Evolutionary conservation across 2,797 vertebrate species (phyloP), one percentile per base, ranked within the genome.

Genomic region (Peromyscus attwateri): DNA sequence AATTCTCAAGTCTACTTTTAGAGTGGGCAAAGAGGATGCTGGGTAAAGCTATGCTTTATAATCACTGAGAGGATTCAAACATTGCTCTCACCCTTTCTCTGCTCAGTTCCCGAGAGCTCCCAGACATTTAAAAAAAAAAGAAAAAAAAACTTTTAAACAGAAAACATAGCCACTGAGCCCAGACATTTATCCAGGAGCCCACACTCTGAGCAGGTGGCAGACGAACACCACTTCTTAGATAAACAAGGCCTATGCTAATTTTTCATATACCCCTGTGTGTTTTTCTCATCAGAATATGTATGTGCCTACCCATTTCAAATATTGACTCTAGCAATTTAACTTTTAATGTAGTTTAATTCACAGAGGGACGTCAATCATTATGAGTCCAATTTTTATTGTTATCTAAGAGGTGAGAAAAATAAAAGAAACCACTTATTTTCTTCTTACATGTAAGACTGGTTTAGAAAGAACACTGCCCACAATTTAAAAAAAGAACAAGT

Each of bases 291-390:
- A 94, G 27, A 95, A n/a, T 49, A 34, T 37, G 37, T 66, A 49
- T 76, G 60, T 21, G 6, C n/a, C 89, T 83, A n/a, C 29, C 70
- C 19, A 60, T 25, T 81, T 90, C 80, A 90, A 81, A 66, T 71
- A 83, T 31, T 84, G 76, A 70, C 76, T 92, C 25, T 75, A 79
- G 9, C 34, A 81, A 81, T 94, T 93, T 97, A 73, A 55, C 34
- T 93, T 93, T 93, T 90, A 55, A 71, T 96, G 68, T 19, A 76
- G 6, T 62, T 87, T 82, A 70, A 83, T 82, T 92, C n/a, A 66
- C 52, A 85, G 16, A 80, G 52, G 1, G 60, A 84, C 31, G 92
- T 93, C 52, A 93, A 93, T 93, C 87, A 49, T 87, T 79, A 49
- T 75, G 60, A 75, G 40, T 77, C 31, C 14, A 66, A 79, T 71